Conservation (phyloP, 2,888 invertebrate species). For the Caenorhabditis uteleia region DNA sequence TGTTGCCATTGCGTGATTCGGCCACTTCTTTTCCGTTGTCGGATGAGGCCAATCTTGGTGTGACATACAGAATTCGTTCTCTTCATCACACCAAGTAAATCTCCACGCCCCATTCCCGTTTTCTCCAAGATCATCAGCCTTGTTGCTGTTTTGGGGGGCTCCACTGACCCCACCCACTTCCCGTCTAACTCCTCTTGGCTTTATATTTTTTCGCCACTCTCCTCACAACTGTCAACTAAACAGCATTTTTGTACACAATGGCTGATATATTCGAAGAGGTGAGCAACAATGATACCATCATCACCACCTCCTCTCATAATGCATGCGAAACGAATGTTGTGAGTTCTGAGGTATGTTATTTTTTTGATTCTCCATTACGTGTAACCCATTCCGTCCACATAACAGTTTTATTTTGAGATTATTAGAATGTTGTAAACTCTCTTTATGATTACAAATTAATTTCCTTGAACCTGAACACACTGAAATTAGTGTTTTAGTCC, state of each 20-base stretch:
- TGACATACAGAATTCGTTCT: slow-evolving; percentile 39
- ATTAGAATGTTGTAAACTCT: too few species aligned
- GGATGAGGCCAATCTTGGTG: slow-evolving; percentile 47
- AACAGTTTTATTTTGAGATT: too few species aligned
- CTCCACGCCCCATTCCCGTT: slow-evolving; percentile 17
- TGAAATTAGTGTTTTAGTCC: too few species aligned
- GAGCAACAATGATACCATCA: slow-evolving; percentile 32
- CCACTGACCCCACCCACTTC: slow-evolving; percentile 6
- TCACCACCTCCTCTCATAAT: slow-evolving; percentile 17
- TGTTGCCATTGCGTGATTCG: background rate
- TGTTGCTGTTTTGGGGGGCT: background rate
- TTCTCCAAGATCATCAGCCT: background rate
- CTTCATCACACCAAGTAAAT: too few species aligned
- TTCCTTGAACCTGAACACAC: too few species aligned
- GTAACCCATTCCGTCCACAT: too few species aligned
- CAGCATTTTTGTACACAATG: slow-evolving; percentile 11
- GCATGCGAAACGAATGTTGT: slow-evolving; percentile 38
- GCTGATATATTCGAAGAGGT: slow-evolving; percentile 42
- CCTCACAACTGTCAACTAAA: slow-evolving; percentile 25
- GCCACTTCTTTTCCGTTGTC: slow-evolving; percentile 18
- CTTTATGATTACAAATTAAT: too few species aligned
- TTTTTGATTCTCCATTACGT: too few species aligned
- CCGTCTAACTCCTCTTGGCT: slow-evolving; percentile 6
- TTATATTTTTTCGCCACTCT: background rate
- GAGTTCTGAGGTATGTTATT: slow-evolving; percentile 40